These are phyloP conservation scores for Peromyscus polionotus DNA, from an alignment of 2,113 vertebrate species.

Conservation along the genomic window DNA sequence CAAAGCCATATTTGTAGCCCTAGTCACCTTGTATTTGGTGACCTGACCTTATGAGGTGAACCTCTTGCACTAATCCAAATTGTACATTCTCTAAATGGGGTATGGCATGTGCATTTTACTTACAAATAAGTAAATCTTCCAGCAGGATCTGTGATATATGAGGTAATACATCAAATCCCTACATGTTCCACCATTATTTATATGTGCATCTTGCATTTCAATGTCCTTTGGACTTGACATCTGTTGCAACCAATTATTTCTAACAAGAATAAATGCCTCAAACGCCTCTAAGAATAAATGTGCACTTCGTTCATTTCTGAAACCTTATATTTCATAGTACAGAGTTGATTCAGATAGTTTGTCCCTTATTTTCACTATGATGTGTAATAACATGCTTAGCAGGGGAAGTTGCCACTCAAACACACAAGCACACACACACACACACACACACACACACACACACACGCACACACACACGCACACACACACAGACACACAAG, in stretches of 20 bases:
- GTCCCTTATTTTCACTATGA: conserved; percentile 64
- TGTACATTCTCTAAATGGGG: conserved; percentile 73
- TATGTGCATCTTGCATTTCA: not conserved
- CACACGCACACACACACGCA: not conserved
- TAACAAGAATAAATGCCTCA: not conserved
- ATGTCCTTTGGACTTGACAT: not conserved
- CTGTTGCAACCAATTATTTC: conserved; percentile 26
- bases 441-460: not conserved
- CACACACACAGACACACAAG: not conserved
- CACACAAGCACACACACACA: not conserved
- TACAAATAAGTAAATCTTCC: conserved; percentile 77
- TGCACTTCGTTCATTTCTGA: conserved; percentile 50
- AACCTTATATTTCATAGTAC: conserved; percentile 72
- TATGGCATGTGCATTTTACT: conserved; percentile 16
- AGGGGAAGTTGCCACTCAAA: conserved; percentile 81
- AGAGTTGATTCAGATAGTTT: conserved; percentile 48
- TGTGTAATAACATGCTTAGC: conserved; percentile 80
- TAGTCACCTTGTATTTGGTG: not conserved
- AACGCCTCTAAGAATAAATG: conserved; percentile 49
- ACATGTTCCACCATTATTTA: conserved; percentile 27
- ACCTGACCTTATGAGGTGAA: conserved; percentile 61
- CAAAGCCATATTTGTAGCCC: conserved; percentile 13
- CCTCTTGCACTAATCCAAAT: conserved; percentile 56
- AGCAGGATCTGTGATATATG: conserved; percentile 60
- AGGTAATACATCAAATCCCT: conserved; percentile 54